Base-by-base conservation (phyloP, 2,888 invertebrate genomes). In the Eueremaeus valkanovi region DNA sequence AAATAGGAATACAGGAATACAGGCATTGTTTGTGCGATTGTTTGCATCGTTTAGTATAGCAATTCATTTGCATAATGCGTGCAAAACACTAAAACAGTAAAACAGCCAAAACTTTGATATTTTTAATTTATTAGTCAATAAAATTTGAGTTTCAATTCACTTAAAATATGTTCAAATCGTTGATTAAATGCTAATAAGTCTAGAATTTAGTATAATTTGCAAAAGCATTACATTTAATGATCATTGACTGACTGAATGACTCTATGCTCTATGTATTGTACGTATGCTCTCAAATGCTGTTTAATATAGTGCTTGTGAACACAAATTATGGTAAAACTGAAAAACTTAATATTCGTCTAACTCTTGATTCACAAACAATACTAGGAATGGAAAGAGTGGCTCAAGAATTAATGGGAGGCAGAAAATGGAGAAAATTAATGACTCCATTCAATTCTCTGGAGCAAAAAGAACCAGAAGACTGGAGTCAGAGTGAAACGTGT, bases 341-440 rank as follows among this genome's bases (percentile, higher is more conserved):
- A 40, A 27, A 51, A 72, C 18, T 42, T 24, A 70, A 27, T 74
- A 45, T 74, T 40, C 11, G 21, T 74, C 49, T 61, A 55, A 55
- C n/a, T 55, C 68, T 66, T 66, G 33, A 33, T 73, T 49, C 18
- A 73, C n/a, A 51, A 66, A 70, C 45, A 18, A 21, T 73, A 74
- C 29, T 51, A 81, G 81, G 81, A 74, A 79, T 81, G 76, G 80
- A 81, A 77, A 77, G 80, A 51, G 78, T 81, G 42, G 80, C 81
- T 29, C 79, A 80, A 78, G 81, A 80, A 75, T 70, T 81, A 42
- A 79, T 80, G 78, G 81, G 80, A 75, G 75, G 76, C 74, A 76
- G 79, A 75, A 78, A 78, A 77, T 81, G 81, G 81, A 78, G 76
- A 75, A 79, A 78, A 72, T 73, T 80, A 70, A 76, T 74, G 51